Percentiles rank a stretch among this genome's conserved stretches.
These are phyloP conservation scores for Penaeus monodon DNA, from an alignment of 2,888 invertebrate species.

Conservation along the genomic window DNA sequence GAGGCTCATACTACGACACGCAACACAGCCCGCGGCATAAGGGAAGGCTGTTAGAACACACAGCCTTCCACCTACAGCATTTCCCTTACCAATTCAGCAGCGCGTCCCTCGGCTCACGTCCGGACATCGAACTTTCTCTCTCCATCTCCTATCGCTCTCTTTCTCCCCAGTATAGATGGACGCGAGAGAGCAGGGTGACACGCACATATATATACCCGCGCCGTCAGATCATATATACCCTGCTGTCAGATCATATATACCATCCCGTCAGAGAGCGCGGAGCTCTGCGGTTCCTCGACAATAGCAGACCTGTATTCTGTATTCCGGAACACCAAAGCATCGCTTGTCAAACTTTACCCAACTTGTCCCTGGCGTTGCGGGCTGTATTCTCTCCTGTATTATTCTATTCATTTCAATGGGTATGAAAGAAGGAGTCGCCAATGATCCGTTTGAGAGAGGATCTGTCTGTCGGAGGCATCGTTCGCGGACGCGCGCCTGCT, in stretches of 20 bases:
- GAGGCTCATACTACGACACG: neutral
- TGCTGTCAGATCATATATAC: conserved; percentile 25
- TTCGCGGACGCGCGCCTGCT: neutral
- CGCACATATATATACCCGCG: conserved; percentile 20
- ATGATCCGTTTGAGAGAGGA: conserved; percentile 37
- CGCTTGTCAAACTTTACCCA: conserved; percentile 55
- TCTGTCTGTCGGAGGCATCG: neutral
- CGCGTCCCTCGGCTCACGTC: conserved; percentile 2
- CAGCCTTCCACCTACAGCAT: neutral
- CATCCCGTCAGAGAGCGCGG: neutral
- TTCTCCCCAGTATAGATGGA: conserved; percentile 25
- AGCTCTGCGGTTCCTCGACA: neutral
- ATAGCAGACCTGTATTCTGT: conserved; percentile 29
- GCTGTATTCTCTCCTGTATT: conserved; percentile 42
- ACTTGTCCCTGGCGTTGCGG: conserved; percentile 24
- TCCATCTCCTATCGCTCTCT: conserved; percentile 11
- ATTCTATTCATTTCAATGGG: conserved; percentile 51
- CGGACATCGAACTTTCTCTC: neutral
- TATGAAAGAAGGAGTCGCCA: conserved; percentile 33
- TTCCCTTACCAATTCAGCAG: conserved; percentile 24
- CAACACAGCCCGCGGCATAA: neutral
- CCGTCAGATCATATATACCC: conserved; percentile 23
- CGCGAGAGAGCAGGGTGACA: conserved; percentile 17
- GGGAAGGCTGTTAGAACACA: conserved; percentile 1
- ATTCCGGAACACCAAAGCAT: conserved; percentile 31